phyloP scores from a whole-genome alignment of 2,113 vertebrate species.

The Prietella phreatophila region DNA sequence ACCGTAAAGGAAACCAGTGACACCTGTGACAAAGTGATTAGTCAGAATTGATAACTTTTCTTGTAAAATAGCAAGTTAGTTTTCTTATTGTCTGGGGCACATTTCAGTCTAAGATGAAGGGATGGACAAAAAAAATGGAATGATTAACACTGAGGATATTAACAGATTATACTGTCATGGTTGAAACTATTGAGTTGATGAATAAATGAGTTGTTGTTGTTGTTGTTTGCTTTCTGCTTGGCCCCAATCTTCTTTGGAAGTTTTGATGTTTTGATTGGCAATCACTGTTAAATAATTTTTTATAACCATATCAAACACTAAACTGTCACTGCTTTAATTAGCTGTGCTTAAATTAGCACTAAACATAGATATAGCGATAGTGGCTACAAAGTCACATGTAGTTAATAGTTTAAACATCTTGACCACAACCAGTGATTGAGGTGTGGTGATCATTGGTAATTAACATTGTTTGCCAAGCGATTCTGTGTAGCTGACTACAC shows the following conservation, averaged over 20 bases:
- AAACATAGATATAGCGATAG: not conserved
- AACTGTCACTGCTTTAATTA: not conserved
- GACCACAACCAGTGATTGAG: not conserved
- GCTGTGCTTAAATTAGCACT: not conserved
- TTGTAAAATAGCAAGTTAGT: not conserved
- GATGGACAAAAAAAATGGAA: not conserved
- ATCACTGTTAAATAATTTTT: not conserved
- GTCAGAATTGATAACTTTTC: not conserved
- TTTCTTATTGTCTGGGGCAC: not conserved
- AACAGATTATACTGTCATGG: not conserved
- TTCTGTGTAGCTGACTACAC: not conserved
- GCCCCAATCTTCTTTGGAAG: not conserved
- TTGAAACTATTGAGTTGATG: not conserved
- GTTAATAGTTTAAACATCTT: too few relatives aligned
- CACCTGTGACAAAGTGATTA: not conserved
- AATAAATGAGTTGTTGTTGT: not conserved
- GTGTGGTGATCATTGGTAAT: not conserved
- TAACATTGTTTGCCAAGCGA: not conserved
- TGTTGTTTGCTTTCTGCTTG: not conserved
- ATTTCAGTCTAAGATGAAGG: not conserved
- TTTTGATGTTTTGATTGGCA: not conserved
- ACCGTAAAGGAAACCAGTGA: not conserved
- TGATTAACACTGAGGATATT: not conserved
- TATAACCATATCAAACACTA: not conserved
- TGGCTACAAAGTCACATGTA: not conserved